A percentile compares a stretch with the other conserved stretches of the same genome.
Evolutionary conservation across 2,888 invertebrate species (phyloP).

Genomic region (Acronicta aceris): DNA sequence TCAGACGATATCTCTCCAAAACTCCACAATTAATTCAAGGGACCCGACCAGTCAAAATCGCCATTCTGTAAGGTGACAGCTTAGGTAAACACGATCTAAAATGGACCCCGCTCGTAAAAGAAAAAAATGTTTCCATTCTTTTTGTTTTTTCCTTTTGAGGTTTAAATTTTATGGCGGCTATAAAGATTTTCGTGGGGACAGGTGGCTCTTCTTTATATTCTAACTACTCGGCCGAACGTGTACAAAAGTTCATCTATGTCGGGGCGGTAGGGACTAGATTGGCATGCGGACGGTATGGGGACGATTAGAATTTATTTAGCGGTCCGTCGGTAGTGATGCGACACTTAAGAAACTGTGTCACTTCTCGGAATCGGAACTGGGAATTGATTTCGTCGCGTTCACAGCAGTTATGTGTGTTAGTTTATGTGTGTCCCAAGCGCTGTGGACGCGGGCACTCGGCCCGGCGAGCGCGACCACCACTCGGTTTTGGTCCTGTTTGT

Average conservation of each 20-base stretch:
- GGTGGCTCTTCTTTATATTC: conserved; percentile 88
- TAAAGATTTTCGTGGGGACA: conserved; percentile 89
- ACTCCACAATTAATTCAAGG: conserved; percentile 85
- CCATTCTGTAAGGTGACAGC: conserved; percentile 88
- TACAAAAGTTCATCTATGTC: conserved; percentile 74
- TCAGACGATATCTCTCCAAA: conserved; percentile 84
- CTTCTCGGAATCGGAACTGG: conserved; percentile 87
- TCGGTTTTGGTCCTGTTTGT: conserved; percentile 72
- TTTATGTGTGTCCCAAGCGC: conserved; percentile 76
- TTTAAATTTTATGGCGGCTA: conserved; percentile 88
- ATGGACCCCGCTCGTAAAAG: conserved; percentile 82
- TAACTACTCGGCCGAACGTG: conserved; percentile 75
- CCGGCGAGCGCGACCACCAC: no score
- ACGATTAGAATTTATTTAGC: conserved; percentile 87
- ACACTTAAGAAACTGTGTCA: conserved; percentile 89
- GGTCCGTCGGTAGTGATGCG: conserved; percentile 88
- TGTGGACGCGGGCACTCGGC: conserved; percentile 49
- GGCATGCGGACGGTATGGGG: conserved; percentile 70
- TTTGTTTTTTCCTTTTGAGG: conserved; percentile 85
- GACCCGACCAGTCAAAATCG: conserved; percentile 85
- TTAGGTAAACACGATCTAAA: conserved; percentile 89
- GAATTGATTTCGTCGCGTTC: conserved; percentile 88
- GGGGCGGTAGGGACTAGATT: conserved; percentile 80
- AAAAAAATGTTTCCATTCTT: conserved; percentile 78
- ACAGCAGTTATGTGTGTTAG: conserved; percentile 85